phyloP scores from a whole-genome alignment of 2,797 vertebrate genomes.

The Sebastes flavidus region DNA sequence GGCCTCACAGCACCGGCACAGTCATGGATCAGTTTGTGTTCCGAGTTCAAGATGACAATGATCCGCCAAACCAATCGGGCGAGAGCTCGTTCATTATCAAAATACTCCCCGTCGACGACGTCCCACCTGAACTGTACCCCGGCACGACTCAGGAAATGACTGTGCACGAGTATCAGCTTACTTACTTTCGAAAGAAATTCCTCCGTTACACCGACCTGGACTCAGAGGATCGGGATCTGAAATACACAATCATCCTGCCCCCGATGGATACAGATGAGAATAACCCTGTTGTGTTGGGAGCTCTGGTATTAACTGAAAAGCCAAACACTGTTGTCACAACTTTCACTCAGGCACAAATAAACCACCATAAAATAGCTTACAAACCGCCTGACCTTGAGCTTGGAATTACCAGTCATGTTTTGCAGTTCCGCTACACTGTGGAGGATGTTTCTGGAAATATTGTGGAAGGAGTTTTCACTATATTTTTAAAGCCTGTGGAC shows the following conservation, averaged over 20 bases:
- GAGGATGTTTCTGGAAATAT: slow-evolving; percentile 90
- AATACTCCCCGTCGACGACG: slow-evolving; percentile 90
- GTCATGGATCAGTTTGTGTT: slow-evolving; percentile 91
- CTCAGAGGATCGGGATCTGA: slow-evolving; percentile 93
- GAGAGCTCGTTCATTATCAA: slow-evolving; percentile 88
- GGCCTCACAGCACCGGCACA: slow-evolving; percentile 88
- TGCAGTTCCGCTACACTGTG: slow-evolving; percentile 92
- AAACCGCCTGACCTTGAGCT: slow-evolving; percentile 92
- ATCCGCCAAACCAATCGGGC: slow-evolving; percentile 92
- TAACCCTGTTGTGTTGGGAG: slow-evolving; percentile 83
- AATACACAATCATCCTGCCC: slow-evolving; percentile 87
- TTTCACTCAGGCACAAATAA: slow-evolving; percentile 97
- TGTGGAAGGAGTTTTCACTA: slow-evolving; percentile 86
- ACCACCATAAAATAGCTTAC: slow-evolving; percentile 96
- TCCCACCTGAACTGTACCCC: slow-evolving; percentile 88
- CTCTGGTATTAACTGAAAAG: slow-evolving; percentile 90
- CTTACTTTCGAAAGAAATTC: slow-evolving; percentile 89
- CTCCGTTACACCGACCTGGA: slow-evolving; percentile 94
- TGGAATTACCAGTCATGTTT: slow-evolving; percentile 90
- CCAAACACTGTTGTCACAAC: slow-evolving; percentile 85
- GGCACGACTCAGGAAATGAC: slow-evolving; percentile 90
- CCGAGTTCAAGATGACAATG: slow-evolving; percentile 93
- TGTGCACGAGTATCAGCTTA: slow-evolving; percentile 94
- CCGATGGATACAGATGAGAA: slow-evolving; percentile 93
- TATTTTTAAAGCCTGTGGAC: slow-evolving; percentile 93